These are phyloP conservation scores for Paracentrotus lividus DNA, from an alignment of 53 echinoderm and acorn worm genomes.

Conservation along the genomic window DNA sequence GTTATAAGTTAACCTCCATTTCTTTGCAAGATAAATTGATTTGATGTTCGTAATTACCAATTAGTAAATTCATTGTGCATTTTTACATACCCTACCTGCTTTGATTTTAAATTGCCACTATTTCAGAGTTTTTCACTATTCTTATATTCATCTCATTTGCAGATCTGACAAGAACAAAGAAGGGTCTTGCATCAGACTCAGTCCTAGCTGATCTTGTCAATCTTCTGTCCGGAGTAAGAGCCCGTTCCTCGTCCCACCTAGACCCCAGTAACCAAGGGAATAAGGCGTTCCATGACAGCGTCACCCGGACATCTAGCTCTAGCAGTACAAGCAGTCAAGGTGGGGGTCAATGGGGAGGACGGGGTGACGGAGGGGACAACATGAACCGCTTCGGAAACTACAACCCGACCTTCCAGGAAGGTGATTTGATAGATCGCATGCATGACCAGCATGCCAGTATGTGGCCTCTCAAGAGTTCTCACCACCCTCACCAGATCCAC, in stretches of 20 bases:
- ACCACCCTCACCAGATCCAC: constrained; percentile 61
- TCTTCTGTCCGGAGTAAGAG: constrained; percentile 83
- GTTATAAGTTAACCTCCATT: too few relatives aligned
- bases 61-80: too few relatives aligned
- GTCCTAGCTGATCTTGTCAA: constrained; percentile 95
- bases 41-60: too few relatives aligned
- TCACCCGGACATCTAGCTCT: constrained; percentile 87
- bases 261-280: constrained; percentile 60
- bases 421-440: constrained; percentile 64
- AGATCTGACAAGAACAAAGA: constrained; percentile 69
- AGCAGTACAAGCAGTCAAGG: constrained; percentile 83
- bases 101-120: too few relatives aligned
- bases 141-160: background rate
- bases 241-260: constrained; percentile 67
- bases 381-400: constrained; percentile 86
- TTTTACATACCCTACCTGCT: too few relatives aligned
- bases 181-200: constrained; percentile 88
- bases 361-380: constrained; percentile 58
- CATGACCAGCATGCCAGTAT: constrained; percentile 38
- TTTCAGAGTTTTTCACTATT: too few relatives aligned
- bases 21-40: too few relatives aligned
- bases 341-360: constrained; percentile 66
- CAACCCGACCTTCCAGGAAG: constrained; percentile 84
- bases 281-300: constrained; percentile 76
- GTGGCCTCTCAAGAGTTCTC: constrained; percentile 34